Base-by-base conservation (phyloP, 2,888 invertebrate genomes). In the Phengaris arion region DNA sequence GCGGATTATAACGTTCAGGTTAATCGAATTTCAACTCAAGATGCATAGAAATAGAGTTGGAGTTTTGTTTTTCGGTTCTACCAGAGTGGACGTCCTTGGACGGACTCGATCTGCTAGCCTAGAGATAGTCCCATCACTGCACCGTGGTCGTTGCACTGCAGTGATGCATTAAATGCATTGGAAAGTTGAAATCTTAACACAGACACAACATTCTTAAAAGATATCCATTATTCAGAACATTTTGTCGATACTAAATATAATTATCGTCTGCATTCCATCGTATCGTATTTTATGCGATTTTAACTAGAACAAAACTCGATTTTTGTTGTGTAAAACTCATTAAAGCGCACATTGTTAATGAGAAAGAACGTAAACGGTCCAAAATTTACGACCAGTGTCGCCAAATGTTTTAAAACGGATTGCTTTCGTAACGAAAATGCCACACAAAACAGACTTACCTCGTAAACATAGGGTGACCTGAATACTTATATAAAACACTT, bases 61-160 rank as follows among this genome's bases (percentile, higher is more conserved):
- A 78, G 77, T 80, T 79, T 77, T 77, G 77, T 78, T 77, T 76
- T 81, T 84, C 85, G 86, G 89, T 87, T 87, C 85, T 81, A 80
- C 75, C 76, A 82, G 85, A 93, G 89, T 92, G 92, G 93, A 92
- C 91, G 93, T 93, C 93, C 93, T 93, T 93, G 93, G 88, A 91
- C 90, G 93, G 93, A 93, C 93, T 89, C 91, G 93, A 93, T 93
- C 93, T 91, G 93, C 93, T 92, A 91, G 90, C 85, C 86, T 85
- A 89, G 92, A 92, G 91, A 92, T 89, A 89, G 92, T 89, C 90
- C 89, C 91, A 89, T 86, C 88, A 84, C 84, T 80, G 88, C 87
- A 85, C 83, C 85, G 86, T 93, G 93, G 93, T 93, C 93, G 93
- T 93, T 93, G 93, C 93, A 93, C 93, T 90, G 90, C 89, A 87